Evolutionary conservation across 2,888 invertebrate genomes (phyloP), one percentile per base, ranked within the genome.

Genomic region (Cephus runcator): DNA sequence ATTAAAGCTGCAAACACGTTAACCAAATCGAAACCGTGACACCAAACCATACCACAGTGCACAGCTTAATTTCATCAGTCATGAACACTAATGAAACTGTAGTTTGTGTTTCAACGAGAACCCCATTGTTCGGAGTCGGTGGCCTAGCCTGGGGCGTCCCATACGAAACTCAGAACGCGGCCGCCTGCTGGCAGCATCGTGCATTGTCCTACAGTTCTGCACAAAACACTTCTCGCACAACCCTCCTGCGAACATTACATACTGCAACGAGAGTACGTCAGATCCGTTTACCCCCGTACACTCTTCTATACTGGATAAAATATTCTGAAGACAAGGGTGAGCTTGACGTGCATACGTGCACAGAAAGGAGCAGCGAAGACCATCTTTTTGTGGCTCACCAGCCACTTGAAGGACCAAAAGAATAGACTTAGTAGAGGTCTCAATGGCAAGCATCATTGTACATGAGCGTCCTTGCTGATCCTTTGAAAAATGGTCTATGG

Each of bases 71-170:
- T 86, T 85, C 83, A 85, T 86, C 85, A 84, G 86, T 85, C 84
- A 86, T 84, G 85, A 86, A 77, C 83, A 83, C 84, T 86, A 86
- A 85, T 86, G 86, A 86, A 86, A 86, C 84, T 85, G 83, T 83
- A 86, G 86, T 85, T 86, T 86, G 86, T 86, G 84, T 85, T 86
- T 86, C 84, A 83, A 80, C 80, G 77, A 73, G 33, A 69, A 80
- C 78, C 23, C 56, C 23, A 56, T 56, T 56, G 56, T 56, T 9
- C 56, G 23, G 56, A 56, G 23, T 56, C 56, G 23, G 23, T 56
- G 23, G 56, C 56, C 56, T 56, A 23, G 23, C 56, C 56, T 23
- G 56, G 56, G 56, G 56, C 56, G 56, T 9, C 56, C 23, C 56
- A 56, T 56, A 71, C 34, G 71, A 71, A 71, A 31, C 31, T 23